Evolutionary conservation across 2,888 invertebrate genomes (phyloP), one percentile per base, ranked within the genome.

Genomic region (Xanthia togata): DNA sequence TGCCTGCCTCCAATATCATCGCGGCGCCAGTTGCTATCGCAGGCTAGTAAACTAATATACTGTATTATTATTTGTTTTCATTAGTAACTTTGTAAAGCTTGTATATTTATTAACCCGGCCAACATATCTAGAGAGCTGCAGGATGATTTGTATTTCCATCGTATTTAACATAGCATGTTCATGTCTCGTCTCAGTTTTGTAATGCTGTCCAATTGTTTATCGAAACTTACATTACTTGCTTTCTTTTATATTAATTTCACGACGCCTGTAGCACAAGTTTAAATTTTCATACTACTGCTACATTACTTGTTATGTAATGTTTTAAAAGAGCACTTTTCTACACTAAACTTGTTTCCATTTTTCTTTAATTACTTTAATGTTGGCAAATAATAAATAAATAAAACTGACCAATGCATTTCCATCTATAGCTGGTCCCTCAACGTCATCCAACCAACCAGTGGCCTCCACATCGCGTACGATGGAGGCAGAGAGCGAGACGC

Each of bases 401-500:
- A 31, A 47, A 65, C 59, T 55, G 14, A 78, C 17, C 1, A n/a
- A 12, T 17, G 12, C 14, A 31, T n/a, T 47, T 35, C 8, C 35
- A 9, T 38, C 6, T 26, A 6, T 55, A 81, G 95, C 94, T 78
- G 96, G 95, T 1, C 94, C 95, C 2, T 95, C 96, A 1, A 93
- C 93, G 0, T 93, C 94, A 1, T 91, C 92, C 4, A 91, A 91
- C 0, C 95, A 94, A 77, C 94, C 95, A 0, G 92, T 92, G 57
- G 90, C 94, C 8, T 93, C 94, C 0, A 92, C 94, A 0, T 93
- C 95, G 0, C 94, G 96, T 35, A 91, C 93, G 0, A 89, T 91
- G 4, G 96, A 96, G 71, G 93, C 94, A 0, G 97, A 96, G 89
- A 93, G 89, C 68, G 97, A 97, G 57, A 93, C 97, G 0, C 97